phyloP scores from a whole-genome alignment of 2,888 invertebrate species.

The Cataglyphis altisquamis region DNA sequence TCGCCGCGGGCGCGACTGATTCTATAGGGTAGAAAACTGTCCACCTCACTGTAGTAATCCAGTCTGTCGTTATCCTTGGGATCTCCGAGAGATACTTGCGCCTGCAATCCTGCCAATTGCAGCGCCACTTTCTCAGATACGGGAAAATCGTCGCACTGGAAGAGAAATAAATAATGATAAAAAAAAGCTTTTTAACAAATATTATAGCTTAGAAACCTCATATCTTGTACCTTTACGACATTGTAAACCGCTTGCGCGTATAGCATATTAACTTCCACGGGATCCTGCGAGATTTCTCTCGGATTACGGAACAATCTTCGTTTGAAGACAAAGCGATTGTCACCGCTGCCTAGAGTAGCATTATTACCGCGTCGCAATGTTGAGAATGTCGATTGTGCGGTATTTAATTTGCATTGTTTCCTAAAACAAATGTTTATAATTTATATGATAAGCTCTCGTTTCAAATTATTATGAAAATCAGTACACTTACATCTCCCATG shows the following conservation, averaged over 20 bases:
- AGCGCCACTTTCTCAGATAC: constrained; percentile 97
- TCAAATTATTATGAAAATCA: neutral
- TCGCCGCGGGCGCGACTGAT: constrained; percentile 92
- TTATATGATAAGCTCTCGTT: neutral
- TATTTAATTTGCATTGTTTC: constrained; percentile 88
- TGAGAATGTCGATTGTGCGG: constrained; percentile 87
- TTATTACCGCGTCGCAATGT: constrained; percentile 88
- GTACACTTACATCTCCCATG: constrained; percentile 94
- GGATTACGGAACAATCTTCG: constrained; percentile 95
- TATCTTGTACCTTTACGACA: constrained; percentile 93
- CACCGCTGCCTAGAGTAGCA: constrained; percentile 93
- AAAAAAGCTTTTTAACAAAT: neutral
- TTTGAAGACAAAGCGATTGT: constrained; percentile 97
- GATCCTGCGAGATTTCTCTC: constrained; percentile 96
- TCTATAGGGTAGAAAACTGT: constrained; percentile 94
- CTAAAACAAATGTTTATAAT: constrained; percentile 74
- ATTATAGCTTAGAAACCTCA: neutral
- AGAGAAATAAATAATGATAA: constrained; percentile 26
- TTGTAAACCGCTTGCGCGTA: constrained; percentile 98
- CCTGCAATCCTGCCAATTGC: constrained; percentile 97
- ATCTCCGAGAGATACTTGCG: constrained; percentile 97
- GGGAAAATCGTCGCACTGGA: constrained; percentile 96
- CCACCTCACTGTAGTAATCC: constrained; percentile 96
- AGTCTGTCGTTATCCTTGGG: constrained; percentile 92
- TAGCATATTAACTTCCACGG: constrained; percentile 96